These are phyloP conservation scores for Psococerastis gibbosa DNA, from an alignment of 2,888 invertebrate genomes.

Conservation along the genomic window DNA sequence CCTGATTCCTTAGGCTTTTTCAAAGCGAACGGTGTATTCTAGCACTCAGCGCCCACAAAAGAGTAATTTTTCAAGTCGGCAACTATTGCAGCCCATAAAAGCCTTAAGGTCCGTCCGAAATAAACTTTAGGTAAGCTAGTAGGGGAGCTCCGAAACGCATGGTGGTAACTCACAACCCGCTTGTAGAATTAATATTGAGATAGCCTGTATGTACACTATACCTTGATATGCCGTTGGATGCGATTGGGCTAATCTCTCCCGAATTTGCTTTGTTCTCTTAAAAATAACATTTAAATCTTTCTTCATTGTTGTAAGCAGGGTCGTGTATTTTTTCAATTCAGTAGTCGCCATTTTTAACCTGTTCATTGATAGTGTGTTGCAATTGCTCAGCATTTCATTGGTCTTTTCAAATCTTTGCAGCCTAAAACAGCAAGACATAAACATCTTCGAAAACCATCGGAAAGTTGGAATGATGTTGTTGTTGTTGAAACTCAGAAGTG, in stretches of 20 bases:
- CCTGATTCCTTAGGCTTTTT: no score
- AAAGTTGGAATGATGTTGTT: neutral
- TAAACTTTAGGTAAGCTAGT: no score
- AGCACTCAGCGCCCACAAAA: no score
- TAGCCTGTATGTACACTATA: no score
- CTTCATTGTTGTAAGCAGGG: conserved; percentile 72
- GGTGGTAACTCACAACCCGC: no score
- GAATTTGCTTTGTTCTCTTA: conserved; percentile 69
- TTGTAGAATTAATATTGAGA: no score
- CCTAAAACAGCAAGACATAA: conserved; percentile 33
- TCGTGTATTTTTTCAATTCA: conserved; percentile 83
- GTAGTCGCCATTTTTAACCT: conserved; percentile 66
- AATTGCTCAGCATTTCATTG: conserved; percentile 96
- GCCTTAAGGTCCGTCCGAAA: no score
- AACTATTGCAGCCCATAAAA: no score
- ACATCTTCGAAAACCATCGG: neutral
- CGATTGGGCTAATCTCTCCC: conserved; percentile 42
- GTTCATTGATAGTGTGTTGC: conserved; percentile 80
- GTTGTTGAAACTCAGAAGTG: neutral
- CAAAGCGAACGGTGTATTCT: no score
- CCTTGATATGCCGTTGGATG: conserved; percentile 30
- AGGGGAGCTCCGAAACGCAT: no score
- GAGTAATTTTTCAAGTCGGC: no score
- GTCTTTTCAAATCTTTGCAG: conserved; percentile 93
- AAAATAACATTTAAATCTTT: conserved; percentile 90